Evolutionary conservation across 2,797 vertebrate genomes (phyloP).

Genomic region (Pagetopsis macropterus): DNA sequence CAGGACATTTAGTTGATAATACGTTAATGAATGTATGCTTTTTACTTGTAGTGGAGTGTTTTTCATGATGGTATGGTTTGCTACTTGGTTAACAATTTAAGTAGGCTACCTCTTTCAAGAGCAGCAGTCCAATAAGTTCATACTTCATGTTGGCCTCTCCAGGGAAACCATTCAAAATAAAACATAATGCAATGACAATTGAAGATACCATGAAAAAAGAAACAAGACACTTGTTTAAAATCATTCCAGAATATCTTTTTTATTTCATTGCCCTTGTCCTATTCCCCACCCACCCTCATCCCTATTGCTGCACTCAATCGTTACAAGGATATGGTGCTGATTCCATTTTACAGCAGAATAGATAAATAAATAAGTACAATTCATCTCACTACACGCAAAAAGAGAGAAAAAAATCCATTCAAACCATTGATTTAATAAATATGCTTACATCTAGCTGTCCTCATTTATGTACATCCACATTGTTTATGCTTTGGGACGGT

Average conservation of each 20-base stretch:
- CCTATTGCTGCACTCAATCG: slow-evolving; percentile 75
- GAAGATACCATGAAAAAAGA: slow-evolving; percentile 10
- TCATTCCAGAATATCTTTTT: slow-evolving; percentile 82
- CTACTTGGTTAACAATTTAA: neutral
- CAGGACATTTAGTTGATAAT: too few relatives aligned
- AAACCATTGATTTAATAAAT: slow-evolving; percentile 82
- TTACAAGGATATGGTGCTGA: slow-evolving; percentile 83
- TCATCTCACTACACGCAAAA: slow-evolving; percentile 82
- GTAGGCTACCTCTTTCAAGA: neutral
- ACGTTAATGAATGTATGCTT: neutral
- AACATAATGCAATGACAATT: neutral
- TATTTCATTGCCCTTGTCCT: slow-evolving; percentile 71
- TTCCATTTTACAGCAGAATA: slow-evolving; percentile 81
- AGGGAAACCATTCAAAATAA: neutral
- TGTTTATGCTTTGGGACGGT: slow-evolving; percentile 80
- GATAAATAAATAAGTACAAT: slow-evolving; percentile 84
- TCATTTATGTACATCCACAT: slow-evolving; percentile 81
- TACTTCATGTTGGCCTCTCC: neutral
- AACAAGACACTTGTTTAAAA: slow-evolving; percentile 70
- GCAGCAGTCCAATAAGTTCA: neutral
- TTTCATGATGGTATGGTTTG: neutral
- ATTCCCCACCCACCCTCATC: slow-evolving; percentile 51
- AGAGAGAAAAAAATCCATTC: slow-evolving; percentile 75
- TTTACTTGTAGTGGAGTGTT: neutral
- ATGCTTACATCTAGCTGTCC: slow-evolving; percentile 82